Conservation (phyloP, 2,113 vertebrate genomes). For the Ophthalmolycus amberensis region DNA sequence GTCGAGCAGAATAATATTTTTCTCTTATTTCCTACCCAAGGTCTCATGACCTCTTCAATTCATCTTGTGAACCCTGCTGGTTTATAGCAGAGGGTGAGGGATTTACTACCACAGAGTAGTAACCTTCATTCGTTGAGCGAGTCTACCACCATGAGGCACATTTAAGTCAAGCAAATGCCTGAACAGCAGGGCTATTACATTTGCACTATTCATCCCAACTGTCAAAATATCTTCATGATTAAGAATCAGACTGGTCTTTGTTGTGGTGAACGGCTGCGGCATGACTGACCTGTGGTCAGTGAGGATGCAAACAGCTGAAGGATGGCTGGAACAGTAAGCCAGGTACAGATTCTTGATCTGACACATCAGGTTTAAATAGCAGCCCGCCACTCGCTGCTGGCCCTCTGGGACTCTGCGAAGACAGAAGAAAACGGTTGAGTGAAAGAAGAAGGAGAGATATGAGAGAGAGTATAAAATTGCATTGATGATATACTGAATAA, state of each 20-base stretch:
- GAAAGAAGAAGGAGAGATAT: not conserved
- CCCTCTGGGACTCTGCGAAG: conserved; percentile 88
- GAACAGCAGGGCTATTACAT: not conserved
- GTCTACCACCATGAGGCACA: not conserved
- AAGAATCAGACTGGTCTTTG: conserved; percentile 4
- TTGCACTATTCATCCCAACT: not conserved
- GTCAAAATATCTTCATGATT: not conserved
- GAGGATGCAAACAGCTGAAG: conserved; percentile 92
- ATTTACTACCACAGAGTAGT: not conserved
- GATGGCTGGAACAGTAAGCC: conserved; percentile 95
- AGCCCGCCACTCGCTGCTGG: conserved; percentile 92
- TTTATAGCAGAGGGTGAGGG: not conserved
- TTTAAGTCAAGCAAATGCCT: not conserved
- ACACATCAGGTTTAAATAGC: conserved; percentile 90
- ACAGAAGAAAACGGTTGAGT: conserved; percentile 8
- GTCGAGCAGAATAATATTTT: not conserved
- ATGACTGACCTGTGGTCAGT: conserved; percentile 92
- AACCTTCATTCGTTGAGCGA: not conserved
- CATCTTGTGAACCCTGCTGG: not conserved
- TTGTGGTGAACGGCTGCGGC: not conserved
- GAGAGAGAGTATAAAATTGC: not conserved
- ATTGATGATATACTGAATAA: not conserved
- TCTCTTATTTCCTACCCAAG: not conserved
- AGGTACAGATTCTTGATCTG: conserved; percentile 94
- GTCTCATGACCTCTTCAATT: not conserved